These are phyloP conservation scores for Loripinus fragilis DNA, from an alignment of 2,888 invertebrate genomes.

Conservation along the genomic window DNA sequence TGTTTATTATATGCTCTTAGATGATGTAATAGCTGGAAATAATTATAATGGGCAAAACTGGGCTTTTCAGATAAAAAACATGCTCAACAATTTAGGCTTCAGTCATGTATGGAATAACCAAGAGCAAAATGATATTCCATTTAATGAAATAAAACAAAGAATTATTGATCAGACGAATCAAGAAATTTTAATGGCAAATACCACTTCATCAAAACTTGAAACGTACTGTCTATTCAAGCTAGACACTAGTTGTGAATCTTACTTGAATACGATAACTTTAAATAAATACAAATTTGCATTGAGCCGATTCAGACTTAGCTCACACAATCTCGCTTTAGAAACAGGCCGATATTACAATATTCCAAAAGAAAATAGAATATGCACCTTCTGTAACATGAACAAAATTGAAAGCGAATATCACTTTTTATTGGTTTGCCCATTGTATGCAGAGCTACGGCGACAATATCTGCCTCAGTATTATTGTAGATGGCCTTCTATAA, in stretches of 20 bases:
- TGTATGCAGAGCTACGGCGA: background rate
- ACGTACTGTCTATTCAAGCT: background rate
- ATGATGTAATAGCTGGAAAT: background rate
- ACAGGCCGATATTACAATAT: background rate
- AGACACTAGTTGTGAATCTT: background rate
- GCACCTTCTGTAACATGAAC: background rate
- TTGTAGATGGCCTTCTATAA: background rate
- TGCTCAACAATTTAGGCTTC: background rate
- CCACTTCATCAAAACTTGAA: background rate
- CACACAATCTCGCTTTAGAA: background rate
- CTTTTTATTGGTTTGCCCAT: background rate
- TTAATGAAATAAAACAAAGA: background rate
- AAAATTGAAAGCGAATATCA: background rate
- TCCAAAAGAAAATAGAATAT: background rate
- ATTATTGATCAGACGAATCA: background rate
- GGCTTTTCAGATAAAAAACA: constrained; percentile 2
- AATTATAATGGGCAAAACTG: background rate
- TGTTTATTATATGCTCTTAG: background rate
- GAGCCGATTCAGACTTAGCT: background rate
- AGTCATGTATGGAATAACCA: constrained; percentile 3
- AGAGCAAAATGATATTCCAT: background rate
- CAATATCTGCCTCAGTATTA: background rate
- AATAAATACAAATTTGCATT: background rate
- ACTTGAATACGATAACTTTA: background rate
- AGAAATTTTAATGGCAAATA: too few species aligned